Conservation (phyloP, 1,140 invertebrate genomes). For the Philotrypesis tridentata region DNA sequence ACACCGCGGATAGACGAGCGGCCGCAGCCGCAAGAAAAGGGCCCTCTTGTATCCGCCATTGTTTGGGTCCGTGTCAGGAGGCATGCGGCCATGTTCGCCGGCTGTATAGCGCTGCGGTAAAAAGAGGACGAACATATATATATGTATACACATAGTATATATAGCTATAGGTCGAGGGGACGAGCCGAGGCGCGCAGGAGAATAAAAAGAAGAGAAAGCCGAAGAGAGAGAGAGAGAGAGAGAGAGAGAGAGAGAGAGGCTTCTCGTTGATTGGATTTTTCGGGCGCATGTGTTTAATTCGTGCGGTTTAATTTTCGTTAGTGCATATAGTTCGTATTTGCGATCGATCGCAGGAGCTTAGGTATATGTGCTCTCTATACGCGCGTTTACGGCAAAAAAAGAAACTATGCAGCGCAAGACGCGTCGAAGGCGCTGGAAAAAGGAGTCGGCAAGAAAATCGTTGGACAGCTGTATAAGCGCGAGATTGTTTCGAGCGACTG, state of each 20-base stretch:
- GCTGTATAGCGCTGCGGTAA: conserved; percentile 64
- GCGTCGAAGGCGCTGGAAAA: too few relatives aligned
- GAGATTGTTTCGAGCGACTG: background rate
- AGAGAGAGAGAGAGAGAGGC: conserved; percentile 50
- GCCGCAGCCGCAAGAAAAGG: conserved; percentile 53
- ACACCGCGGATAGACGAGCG: background rate
- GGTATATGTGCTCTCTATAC: too few relatives aligned
- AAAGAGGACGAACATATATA: conserved; percentile 40
- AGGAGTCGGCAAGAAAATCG: conserved; percentile 42
- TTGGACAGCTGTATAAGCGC: background rate
- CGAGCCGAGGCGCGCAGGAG: conserved; percentile 46
- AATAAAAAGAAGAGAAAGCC: conserved; percentile 7
- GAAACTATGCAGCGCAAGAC: too few relatives aligned
- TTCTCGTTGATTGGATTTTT: conserved; percentile 25
- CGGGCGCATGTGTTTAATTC: background rate
- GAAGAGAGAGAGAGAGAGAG: conserved; percentile 44
- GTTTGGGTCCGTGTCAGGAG: conserved; percentile 68
- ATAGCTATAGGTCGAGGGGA: conserved; percentile 52
- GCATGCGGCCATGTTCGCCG: conserved; percentile 70
- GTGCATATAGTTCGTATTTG: conserved; percentile 32
- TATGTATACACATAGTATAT: too few relatives aligned
- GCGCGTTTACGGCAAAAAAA: too few relatives aligned
- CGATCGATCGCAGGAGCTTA: background rate
- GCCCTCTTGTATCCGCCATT: conserved; percentile 68
- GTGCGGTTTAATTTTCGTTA: background rate